Evolutionary conservation across 2,797 vertebrate genomes (phyloP).

Genomic region (Euthynnus affinis): DNA sequence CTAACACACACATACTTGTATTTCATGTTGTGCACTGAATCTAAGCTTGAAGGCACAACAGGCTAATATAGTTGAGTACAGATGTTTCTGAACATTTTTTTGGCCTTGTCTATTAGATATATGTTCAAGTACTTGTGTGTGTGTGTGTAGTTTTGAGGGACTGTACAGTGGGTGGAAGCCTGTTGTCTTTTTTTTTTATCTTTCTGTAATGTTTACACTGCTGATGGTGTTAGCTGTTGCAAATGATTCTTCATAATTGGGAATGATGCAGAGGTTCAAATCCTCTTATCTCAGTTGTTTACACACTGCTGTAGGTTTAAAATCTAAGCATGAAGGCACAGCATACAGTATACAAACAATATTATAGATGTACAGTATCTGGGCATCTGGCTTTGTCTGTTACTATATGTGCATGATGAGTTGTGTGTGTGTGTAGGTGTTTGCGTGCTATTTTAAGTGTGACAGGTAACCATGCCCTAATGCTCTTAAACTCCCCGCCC

Average conservation of each 20-base stretch:
- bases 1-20: conserved; percentile 29
- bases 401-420: conserved; percentile 1
- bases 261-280: conserved; percentile 50
- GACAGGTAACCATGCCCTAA: conserved; percentile 58
- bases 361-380: conserved; percentile 19
- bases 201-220: conserved; percentile 42
- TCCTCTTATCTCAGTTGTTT: conserved; percentile 60
- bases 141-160: conserved; percentile 54
- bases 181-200: conserved; percentile 43
- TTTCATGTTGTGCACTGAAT: conserved; percentile 24
- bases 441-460: conserved; percentile 25
- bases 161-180: conserved; percentile 19
- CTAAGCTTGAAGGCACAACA: conserved; percentile 48
- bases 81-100: conserved; percentile 36
- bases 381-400: background rate
- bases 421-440: background rate
- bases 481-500: conserved; percentile 63
- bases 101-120: conserved; percentile 28
- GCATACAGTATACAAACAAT: background rate
- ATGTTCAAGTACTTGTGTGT: conserved; percentile 45
- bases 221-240: conserved; percentile 42
- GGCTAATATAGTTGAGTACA: conserved; percentile 21
- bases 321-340: conserved; percentile 8
- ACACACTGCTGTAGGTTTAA: conserved; percentile 25
- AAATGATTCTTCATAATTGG: conserved; percentile 60